Evolutionary conservation across 2,113 vertebrate species (phyloP).

Genomic region (Geothlypis trichas): DNA sequence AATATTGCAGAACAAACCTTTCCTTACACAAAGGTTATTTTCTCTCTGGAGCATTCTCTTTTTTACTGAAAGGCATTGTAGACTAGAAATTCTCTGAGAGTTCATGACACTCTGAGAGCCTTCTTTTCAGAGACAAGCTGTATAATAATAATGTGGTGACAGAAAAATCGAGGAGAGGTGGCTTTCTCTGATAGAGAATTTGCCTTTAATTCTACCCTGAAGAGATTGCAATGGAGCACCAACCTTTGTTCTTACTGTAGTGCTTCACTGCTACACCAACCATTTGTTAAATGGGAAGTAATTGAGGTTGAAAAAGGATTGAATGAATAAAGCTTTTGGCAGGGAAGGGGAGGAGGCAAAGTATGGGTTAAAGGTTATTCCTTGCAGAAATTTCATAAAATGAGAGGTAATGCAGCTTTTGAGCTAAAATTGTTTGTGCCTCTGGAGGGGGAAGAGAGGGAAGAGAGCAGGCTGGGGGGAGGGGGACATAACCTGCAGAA

Average conservation of each 20-base stretch:
- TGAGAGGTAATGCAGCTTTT: slow-evolving; percentile 60
- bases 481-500: neutral
- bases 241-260: slow-evolving; percentile 67
- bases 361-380: slow-evolving; percentile 59
- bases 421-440: slow-evolving; percentile 27
- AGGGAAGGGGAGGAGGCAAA: slow-evolving; percentile 51
- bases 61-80: slow-evolving; percentile 53
- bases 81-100: slow-evolving; percentile 61
- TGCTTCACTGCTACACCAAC: slow-evolving; percentile 54
- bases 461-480: neutral
- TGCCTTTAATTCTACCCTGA: slow-evolving; percentile 58
- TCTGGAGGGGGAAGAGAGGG: slow-evolving; percentile 22
- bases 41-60: slow-evolving; percentile 63
- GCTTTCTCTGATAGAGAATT: slow-evolving; percentile 58
- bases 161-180: slow-evolving; percentile 55
- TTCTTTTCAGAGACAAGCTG: slow-evolving; percentile 65
- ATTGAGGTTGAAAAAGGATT: slow-evolving; percentile 65
- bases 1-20: slow-evolving; percentile 56
- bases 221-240: slow-evolving; percentile 65
- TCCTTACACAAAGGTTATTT: slow-evolving; percentile 64
- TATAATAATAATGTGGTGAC: slow-evolving; percentile 59
- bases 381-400: slow-evolving; percentile 65
- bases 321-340: slow-evolving; percentile 65
- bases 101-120: slow-evolving; percentile 53
- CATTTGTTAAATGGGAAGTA: slow-evolving; percentile 72